Evolutionary conservation across 2,113 vertebrate genomes (phyloP).

Genomic region (Synodontis membranacea): DNA sequence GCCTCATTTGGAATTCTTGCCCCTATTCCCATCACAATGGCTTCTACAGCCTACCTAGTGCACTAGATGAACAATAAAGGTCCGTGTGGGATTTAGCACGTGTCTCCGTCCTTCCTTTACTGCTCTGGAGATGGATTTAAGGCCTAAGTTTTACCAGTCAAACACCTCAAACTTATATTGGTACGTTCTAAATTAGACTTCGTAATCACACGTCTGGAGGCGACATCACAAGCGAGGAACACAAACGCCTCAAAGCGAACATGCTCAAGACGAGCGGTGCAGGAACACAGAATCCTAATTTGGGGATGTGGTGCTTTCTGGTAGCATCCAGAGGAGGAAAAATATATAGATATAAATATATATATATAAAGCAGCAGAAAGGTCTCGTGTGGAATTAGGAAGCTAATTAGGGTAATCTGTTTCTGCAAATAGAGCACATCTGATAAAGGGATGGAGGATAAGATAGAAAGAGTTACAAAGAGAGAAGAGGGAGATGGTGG

Average conservation of each 20-base stretch:
- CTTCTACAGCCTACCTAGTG: background rate
- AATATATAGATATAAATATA: no score
- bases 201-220: constrained; percentile 45
- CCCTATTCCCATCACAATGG: background rate
- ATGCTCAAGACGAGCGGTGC: constrained; percentile 22
- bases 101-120: background rate
- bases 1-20: background rate
- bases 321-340: constrained; percentile 3
- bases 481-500: background rate
- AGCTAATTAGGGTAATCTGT: constrained; percentile 55
- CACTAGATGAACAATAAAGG: background rate
- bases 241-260: constrained; percentile 52
- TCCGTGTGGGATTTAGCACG: background rate
- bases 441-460: constrained; percentile 38
- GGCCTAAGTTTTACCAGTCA: background rate
- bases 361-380: constrained; percentile 41
- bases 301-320: constrained; percentile 32
- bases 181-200: constrained; percentile 31
- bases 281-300: constrained; percentile 38
- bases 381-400: constrained; percentile 47
- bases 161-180: constrained; percentile 34
- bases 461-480: background rate
- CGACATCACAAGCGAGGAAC: constrained; percentile 29
- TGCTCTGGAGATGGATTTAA: background rate
- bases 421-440: constrained; percentile 50